phyloP scores from a whole-genome alignment of 2,113 vertebrate species.

The Silurus meridionalis region DNA sequence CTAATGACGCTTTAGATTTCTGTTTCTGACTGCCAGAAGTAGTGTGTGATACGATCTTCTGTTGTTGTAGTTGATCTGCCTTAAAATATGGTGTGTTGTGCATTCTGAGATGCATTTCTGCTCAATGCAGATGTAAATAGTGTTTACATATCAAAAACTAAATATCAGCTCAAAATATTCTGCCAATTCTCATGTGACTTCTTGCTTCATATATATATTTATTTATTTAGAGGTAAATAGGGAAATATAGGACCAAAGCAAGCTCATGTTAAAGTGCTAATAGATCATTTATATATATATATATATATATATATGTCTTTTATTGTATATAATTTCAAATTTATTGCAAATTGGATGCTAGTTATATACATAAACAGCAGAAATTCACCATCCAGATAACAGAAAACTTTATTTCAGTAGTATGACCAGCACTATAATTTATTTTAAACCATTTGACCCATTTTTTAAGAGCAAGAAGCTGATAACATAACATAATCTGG shows the following conservation, averaged over 20 bases:
- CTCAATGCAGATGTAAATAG: background rate
- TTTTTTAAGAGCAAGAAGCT: background rate
- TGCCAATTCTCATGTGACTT: background rate
- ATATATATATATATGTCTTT: too few species aligned
- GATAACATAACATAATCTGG: background rate
- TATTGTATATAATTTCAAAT: background rate
- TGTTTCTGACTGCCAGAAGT: background rate
- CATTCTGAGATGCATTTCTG: background rate
- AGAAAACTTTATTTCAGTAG: conserved; percentile 10
- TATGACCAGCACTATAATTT: conserved; percentile 11
- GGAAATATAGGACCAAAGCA: background rate
- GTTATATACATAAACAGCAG: background rate
- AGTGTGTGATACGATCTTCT: background rate
- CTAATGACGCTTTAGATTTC: background rate
- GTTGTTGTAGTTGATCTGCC: background rate
- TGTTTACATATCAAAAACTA: background rate
- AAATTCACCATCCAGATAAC: background rate
- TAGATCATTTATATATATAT: background rate
- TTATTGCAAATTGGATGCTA: background rate
- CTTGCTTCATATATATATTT: too few species aligned
- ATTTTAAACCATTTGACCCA: background rate
- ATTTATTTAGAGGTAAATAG: background rate
- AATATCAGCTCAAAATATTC: background rate
- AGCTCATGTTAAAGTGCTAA: background rate
- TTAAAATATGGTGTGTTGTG: background rate